These are phyloP conservation scores for Melanotus villosus DNA, from an alignment of 2,888 invertebrate genomes.

Conservation along the genomic window DNA sequence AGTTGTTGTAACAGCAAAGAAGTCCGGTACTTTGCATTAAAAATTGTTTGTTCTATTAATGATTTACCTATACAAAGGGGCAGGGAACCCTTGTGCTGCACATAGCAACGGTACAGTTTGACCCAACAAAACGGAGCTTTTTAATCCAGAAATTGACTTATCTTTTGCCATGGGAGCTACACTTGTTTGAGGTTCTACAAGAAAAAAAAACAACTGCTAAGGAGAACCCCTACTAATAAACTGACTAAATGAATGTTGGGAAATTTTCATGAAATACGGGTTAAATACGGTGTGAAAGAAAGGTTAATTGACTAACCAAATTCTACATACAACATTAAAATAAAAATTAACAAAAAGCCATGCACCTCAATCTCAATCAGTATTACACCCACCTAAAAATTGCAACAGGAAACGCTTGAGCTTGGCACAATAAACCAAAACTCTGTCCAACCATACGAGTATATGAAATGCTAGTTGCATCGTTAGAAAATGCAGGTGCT, in stretches of 20 bases:
- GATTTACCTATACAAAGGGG: constrained; percentile 75
- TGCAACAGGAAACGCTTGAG: constrained; percentile 78
- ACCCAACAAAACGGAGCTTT: constrained; percentile 14
- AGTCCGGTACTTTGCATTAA: neutral
- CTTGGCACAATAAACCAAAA: constrained; percentile 79
- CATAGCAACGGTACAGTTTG: constrained; percentile 25
- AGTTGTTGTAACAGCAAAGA: neutral
- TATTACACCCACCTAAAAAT: constrained; percentile 73
- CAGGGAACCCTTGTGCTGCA: constrained; percentile 71
- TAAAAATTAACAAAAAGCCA: too few relatives aligned
- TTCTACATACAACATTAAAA: too few relatives aligned
- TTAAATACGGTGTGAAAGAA: too few relatives aligned
- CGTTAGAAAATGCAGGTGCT: constrained; percentile 75
- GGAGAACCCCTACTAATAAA: too few relatives aligned
- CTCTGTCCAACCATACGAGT: constrained; percentile 72
- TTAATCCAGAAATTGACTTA: constrained; percentile 53
- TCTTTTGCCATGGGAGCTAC: constrained; percentile 71
- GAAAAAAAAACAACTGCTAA: too few relatives aligned
- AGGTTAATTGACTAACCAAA: too few relatives aligned
- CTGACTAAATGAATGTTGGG: constrained; percentile 5
- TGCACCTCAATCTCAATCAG: too few relatives aligned
- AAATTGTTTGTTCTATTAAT: neutral
- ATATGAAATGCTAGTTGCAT: constrained; percentile 76
- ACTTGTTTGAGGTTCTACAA: constrained; percentile 58
- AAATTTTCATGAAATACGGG: too few relatives aligned